Evolutionary conservation across 2,113 vertebrate species (phyloP), one percentile per base, ranked within the genome.

Genomic region (Chaenogobius annularis): DNA sequence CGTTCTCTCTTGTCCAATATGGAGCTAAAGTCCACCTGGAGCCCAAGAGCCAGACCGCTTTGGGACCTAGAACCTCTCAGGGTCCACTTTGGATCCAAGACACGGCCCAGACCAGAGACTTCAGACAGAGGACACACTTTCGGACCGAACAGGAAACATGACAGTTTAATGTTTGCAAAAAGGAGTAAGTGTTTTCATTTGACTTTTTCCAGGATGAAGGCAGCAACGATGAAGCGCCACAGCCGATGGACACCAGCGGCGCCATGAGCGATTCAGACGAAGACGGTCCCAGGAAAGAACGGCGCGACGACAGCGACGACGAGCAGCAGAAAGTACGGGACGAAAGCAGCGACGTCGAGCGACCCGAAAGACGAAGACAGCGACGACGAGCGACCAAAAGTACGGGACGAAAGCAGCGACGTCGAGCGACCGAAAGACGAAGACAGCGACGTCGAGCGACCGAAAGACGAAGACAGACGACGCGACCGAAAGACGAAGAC

Each of bases 171-270:
- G n/a, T n/a, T n/a, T n/a, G n/a, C n/a, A n/a, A n/a, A n/a, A n/a
- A n/a, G n/a, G n/a, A n/a, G n/a, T 31, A 31, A 31, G 26, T 31
- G 26, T 31, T 4, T 31, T 4, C 2, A 31, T 31, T 31, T 31
- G 26, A 2, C 26, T 31, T 54, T 54, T 54, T n/a, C 7, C 88
- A 98, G 96, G 96, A 96, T 40, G 96, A 97, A 1, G 93, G 90
- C 65, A 97, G 96, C 69, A 94, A 96, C 69, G 88, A 89, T 22
- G 97, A 96, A 73, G 87, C 73, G 0, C 20, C 76, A 3, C 62
- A n/a, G 0, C 48, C 69, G 31, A 67, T 73, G 72, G 85, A 82
- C n/a, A 63, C 82, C 1, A 88, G 92, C 54, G 90, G 85, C 1
- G 87, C 83, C 1, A 94, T 40, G 35, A 87, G 85, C 11, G 86